Percentiles rank a stretch among this genome's conserved stretches.
These are phyloP conservation scores for Himalopsyche japonica DNA, from an alignment of 2,888 invertebrate genomes.

Conservation along the genomic window DNA sequence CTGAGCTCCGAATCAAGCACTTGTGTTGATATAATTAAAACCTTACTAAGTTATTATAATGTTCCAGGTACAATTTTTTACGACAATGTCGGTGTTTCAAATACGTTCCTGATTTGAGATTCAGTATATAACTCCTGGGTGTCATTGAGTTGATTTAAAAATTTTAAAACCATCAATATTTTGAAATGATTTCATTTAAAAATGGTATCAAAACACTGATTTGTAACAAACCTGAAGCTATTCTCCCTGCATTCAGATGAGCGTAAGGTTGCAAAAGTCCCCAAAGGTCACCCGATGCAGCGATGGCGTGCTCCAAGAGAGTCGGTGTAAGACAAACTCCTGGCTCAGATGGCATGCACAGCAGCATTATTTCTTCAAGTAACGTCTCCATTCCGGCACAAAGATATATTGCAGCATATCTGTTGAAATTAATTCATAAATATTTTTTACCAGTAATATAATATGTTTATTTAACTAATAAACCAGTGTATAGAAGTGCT, in stretches of 20 bases:
- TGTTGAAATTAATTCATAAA: constrained; percentile 43
- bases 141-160: too few species aligned
- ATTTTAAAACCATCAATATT: too few species aligned
- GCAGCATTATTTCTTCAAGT: constrained; percentile 80
- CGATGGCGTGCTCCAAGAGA: constrained; percentile 80
- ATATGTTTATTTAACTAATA: too few species aligned
- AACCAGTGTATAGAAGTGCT: too few species aligned
- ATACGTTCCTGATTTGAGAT: too few species aligned
- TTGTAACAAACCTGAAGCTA: constrained; percentile 70
- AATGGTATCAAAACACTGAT: constrained; percentile 11
- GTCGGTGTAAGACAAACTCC: constrained; percentile 74
- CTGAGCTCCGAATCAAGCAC: too few species aligned
- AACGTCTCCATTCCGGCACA: constrained; percentile 89
- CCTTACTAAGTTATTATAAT: too few species aligned
- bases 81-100: too few species aligned
- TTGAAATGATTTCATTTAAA: not conserved
- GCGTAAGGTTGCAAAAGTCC: constrained; percentile 88
- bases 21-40: too few species aligned
- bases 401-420: constrained; percentile 86
- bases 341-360: constrained; percentile 66
- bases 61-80: too few species aligned
- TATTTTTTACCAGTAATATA: too few species aligned
- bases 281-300: constrained; percentile 87
- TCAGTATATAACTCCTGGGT: not conserved
- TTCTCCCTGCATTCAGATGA: constrained; percentile 85